These are phyloP conservation scores for Panurus biarmicus DNA, from an alignment of 2,113 vertebrate genomes.

Conservation along the genomic window DNA sequence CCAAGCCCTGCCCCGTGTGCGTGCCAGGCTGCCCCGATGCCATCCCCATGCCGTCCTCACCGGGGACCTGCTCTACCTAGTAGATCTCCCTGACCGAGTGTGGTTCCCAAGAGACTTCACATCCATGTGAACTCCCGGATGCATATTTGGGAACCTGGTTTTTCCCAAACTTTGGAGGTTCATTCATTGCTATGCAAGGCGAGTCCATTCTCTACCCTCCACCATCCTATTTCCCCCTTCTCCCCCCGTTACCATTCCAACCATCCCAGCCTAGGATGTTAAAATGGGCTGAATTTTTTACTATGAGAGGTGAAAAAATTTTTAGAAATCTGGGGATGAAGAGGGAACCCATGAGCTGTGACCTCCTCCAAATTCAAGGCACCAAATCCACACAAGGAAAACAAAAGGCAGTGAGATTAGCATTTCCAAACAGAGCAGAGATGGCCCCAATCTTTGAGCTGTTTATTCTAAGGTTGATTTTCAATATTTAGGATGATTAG, in stretches of 20 bases:
- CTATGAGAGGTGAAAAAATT: not conserved
- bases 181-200: conserved; percentile 54
- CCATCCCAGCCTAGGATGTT: not conserved
- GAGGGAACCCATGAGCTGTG: conserved; percentile 31
- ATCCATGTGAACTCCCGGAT: not conserved
- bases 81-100: not conserved
- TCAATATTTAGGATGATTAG: conserved; percentile 81
- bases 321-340: not conserved
- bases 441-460: conserved; percentile 63
- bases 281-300: conserved; percentile 25
- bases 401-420: conserved; percentile 64
- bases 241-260: not conserved
- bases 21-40: not conserved
- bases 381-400: conserved; percentile 42
- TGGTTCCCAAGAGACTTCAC: not conserved
- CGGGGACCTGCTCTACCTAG: not conserved
- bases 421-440: conserved; percentile 68
- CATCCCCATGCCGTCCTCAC: not conserved
- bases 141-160: not conserved
- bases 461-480: conserved; percentile 73
- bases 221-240: not conserved
- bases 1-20: not conserved
- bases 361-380: conserved; percentile 46
- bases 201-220: not conserved
- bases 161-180: not conserved